phyloP scores from a whole-genome alignment of 1,140 invertebrate species.

The Onthophagus taurus region DNA sequence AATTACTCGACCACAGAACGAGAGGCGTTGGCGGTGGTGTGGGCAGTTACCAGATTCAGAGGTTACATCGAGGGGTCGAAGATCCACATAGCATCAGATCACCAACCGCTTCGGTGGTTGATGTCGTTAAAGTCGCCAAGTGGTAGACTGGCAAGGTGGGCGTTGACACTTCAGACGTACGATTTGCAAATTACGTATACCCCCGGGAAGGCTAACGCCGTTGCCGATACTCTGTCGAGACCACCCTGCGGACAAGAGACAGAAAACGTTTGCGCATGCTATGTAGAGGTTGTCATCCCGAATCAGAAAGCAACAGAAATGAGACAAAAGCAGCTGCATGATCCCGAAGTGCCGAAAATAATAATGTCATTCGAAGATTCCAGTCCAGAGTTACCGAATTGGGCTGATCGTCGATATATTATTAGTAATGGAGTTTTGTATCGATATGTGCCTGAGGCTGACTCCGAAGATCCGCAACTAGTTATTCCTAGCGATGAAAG shows the following conservation, averaged over 20 bases:
- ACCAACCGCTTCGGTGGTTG: no score
- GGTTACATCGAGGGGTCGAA: slow-evolving; percentile 19
- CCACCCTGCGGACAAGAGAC: neutral
- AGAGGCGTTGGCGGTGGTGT: slow-evolving; percentile 37
- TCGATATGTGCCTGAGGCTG: no score
- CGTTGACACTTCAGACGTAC: slow-evolving; percentile 23
- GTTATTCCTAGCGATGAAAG: neutral
- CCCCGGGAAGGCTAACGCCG: slow-evolving; percentile 23
- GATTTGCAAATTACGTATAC: slow-evolving; percentile 18
- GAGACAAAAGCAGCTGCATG: slow-evolving; percentile 19
- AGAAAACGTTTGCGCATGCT: neutral
- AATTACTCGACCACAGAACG: slow-evolving; percentile 33
- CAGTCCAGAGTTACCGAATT: neutral
- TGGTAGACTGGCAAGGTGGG: no score
- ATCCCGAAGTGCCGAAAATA: slow-evolving; percentile 20
- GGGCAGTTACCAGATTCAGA: slow-evolving; percentile 36
- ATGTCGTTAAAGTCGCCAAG: no score
- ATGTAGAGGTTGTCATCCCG: slow-evolving; percentile 14
- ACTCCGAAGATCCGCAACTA: neutral
- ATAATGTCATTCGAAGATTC: slow-evolving; percentile 13
- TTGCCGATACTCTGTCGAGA: slow-evolving; percentile 15
- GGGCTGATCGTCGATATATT: no score
- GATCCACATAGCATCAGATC: no score
- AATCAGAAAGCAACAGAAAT: slow-evolving; percentile 14
- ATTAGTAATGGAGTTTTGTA: no score